phyloP scores from a whole-genome alignment of 2,888 invertebrate species.

The Lapara coniferarum region DNA sequence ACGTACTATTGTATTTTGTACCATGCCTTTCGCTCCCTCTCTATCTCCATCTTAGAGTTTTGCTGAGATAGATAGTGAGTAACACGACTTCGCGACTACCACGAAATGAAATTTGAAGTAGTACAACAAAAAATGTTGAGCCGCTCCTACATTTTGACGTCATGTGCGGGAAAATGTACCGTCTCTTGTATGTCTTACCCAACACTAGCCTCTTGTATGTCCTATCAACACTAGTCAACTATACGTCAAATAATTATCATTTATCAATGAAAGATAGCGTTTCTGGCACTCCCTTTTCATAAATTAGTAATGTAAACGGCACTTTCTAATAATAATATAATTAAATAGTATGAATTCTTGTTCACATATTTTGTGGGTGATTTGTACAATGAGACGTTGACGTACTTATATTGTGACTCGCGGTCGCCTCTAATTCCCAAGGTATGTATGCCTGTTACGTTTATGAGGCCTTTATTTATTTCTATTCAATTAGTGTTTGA shows the following conservation, averaged over 20 bases:
- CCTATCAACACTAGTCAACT: too few species aligned
- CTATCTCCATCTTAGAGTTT: too few species aligned
- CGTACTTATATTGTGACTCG: conserved; percentile 6
- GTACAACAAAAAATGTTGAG: too few species aligned
- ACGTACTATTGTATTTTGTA: too few species aligned
- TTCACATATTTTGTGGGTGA: conserved; percentile 30
- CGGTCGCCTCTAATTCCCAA: conserved; percentile 3
- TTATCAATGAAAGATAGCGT: conserved; percentile 44
- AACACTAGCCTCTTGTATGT: too few species aligned
- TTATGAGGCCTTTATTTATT: conserved; percentile 2
- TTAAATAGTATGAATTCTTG: conserved; percentile 37
- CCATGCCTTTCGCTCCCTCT: too few species aligned
- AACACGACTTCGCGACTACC: too few species aligned
- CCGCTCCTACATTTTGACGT: too few species aligned
- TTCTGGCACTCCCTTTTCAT: conserved; percentile 59
- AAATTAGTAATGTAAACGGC: conserved; percentile 37
- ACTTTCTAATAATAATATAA: conserved; percentile 30
- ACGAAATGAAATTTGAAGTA: too few species aligned
- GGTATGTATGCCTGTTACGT: neutral
- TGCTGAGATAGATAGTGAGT: too few species aligned
- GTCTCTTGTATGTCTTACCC: too few species aligned
- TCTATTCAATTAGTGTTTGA: neutral
- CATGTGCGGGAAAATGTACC: too few species aligned
- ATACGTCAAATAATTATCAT: conserved; percentile 34
- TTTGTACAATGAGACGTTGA: conserved; percentile 17